Percentiles rank a stretch among this genome's conserved stretches.
These are phyloP conservation scores for Festucalex cinctus DNA, from an alignment of 2,113 vertebrate species.

Conservation along the genomic window DNA sequence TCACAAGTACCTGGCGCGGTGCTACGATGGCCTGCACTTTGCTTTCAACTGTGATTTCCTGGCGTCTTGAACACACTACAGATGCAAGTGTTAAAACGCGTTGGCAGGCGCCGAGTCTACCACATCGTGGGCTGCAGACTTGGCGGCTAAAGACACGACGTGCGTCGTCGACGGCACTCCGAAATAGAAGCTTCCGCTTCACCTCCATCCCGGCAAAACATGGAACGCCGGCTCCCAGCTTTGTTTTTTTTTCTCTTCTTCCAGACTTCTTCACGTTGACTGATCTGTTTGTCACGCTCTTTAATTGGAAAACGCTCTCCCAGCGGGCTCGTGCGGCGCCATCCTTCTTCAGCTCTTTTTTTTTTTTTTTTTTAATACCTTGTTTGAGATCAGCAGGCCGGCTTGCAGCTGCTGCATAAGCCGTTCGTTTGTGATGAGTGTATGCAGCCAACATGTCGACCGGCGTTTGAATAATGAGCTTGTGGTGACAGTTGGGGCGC, in stretches of 20 bases:
- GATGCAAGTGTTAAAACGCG: conserved; percentile 47
- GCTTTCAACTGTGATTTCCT: conserved; percentile 47
- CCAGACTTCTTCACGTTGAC: conserved; percentile 2
- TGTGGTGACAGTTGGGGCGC: conserved; percentile 29
- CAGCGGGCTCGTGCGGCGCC: not conserved
- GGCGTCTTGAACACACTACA: conserved; percentile 37
- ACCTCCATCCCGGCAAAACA: conserved; percentile 12
- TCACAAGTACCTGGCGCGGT: conserved; percentile 50
- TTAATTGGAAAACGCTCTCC: conserved; percentile 4
- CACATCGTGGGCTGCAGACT: conserved; percentile 58
- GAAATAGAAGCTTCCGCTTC: conserved; percentile 57
- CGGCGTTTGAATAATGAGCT: conserved; percentile 42
- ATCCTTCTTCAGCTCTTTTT: not conserved
- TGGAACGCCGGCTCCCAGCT: not conserved
- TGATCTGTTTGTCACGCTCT: conserved; percentile 12
- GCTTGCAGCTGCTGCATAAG: conserved; percentile 22
- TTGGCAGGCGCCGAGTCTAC: conserved; percentile 50
- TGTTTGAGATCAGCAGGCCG: conserved; percentile 7
- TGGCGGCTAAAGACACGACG: conserved; percentile 45
- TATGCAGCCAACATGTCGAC: conserved; percentile 20
- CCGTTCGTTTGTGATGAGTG: conserved; percentile 21
- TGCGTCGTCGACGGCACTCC: conserved; percentile 41
- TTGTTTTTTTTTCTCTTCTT: conserved; percentile 3
- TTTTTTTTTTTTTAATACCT: conserved; percentile 5
- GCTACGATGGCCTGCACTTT: conserved; percentile 48